Percentiles rank a stretch among this genome's conserved stretches.
Evolutionary conservation across 2,797 vertebrate species (phyloP).

Genomic region (Bovichtus diacanthus): DNA sequence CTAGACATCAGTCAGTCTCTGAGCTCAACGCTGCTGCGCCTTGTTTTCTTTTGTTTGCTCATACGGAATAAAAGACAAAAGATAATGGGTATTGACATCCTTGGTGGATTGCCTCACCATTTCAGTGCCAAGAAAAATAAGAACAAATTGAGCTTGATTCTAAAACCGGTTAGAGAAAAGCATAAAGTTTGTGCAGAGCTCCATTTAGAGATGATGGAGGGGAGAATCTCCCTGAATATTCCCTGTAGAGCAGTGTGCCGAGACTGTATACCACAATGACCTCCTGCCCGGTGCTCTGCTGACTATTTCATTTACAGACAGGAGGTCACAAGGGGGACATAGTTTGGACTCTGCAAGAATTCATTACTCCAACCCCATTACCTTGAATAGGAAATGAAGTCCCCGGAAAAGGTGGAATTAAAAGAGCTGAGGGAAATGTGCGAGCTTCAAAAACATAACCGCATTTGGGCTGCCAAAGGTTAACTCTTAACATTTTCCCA

Average conservation of each 20-base stretch:
- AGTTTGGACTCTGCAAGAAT: constrained; percentile 77
- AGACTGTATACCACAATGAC: constrained; percentile 67
- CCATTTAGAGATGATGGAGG: constrained; percentile 68
- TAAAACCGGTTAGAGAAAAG: constrained; percentile 36
- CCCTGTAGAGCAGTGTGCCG: constrained; percentile 52
- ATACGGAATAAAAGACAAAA: constrained; percentile 58
- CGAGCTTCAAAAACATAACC: constrained; percentile 67
- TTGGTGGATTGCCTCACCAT: constrained; percentile 57
- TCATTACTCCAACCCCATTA: constrained; percentile 76
- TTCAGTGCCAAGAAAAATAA: constrained; percentile 62
- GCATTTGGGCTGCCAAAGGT: constrained; percentile 69
- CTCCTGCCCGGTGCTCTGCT: constrained; percentile 70
- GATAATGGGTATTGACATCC: constrained; percentile 66
- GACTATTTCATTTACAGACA: constrained; percentile 82
- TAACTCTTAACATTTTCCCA: constrained; percentile 78
- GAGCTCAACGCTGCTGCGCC: constrained; percentile 29
- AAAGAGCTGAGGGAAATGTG: constrained; percentile 63
- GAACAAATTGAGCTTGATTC: constrained; percentile 58
- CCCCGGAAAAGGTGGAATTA: constrained; percentile 68
- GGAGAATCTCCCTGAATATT: constrained; percentile 55
- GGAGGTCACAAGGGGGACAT: constrained; percentile 73
- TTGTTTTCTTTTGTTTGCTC: constrained; percentile 61
- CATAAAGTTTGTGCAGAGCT: constrained; percentile 50
- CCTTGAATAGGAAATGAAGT: constrained; percentile 80
- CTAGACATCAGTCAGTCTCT: constrained; percentile 42